Evolutionary conservation across 2,113 vertebrate genomes (phyloP).

Genomic region (Cettia cetti): DNA sequence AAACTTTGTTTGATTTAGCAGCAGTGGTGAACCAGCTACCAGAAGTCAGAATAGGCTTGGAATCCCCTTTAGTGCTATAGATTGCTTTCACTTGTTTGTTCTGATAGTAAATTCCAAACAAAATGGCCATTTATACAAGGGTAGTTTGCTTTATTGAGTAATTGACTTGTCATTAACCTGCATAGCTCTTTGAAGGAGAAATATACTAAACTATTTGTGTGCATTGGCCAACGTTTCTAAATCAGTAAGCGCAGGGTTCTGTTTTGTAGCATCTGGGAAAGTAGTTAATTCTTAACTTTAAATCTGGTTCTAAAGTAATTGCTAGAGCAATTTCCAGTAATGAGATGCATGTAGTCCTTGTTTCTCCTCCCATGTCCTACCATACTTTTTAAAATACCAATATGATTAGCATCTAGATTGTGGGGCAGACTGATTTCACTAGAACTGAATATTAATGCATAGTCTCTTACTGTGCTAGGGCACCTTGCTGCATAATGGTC

Average conservation of each 20-base stretch:
- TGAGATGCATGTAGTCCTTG: not conserved
- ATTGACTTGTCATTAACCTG: conserved; percentile 3
- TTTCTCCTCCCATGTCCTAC: not conserved
- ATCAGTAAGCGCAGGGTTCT: not conserved
- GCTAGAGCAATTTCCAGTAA: not conserved
- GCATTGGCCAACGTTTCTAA: not conserved
- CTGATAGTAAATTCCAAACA: not conserved
- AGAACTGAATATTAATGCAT: not conserved
- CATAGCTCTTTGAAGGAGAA: not conserved
- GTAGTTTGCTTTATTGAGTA: not conserved
- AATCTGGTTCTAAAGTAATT: not conserved
- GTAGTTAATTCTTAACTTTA: not conserved
- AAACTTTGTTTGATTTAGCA: not conserved
- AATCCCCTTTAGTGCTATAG: not conserved
- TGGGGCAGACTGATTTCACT: not conserved
- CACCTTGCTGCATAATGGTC: not conserved
- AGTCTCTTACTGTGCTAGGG: not conserved
- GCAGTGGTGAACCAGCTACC: not conserved
- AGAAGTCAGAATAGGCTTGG: not conserved
- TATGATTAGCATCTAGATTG: not conserved
- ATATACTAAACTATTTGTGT: not conserved
- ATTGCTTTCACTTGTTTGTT: not conserved
- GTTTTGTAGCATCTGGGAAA: not conserved
- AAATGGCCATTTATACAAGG: not conserved
- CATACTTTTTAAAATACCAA: not conserved